Conservation (phyloP, 1,140 invertebrate genomes). For the Drosophila jambulina region DNA sequence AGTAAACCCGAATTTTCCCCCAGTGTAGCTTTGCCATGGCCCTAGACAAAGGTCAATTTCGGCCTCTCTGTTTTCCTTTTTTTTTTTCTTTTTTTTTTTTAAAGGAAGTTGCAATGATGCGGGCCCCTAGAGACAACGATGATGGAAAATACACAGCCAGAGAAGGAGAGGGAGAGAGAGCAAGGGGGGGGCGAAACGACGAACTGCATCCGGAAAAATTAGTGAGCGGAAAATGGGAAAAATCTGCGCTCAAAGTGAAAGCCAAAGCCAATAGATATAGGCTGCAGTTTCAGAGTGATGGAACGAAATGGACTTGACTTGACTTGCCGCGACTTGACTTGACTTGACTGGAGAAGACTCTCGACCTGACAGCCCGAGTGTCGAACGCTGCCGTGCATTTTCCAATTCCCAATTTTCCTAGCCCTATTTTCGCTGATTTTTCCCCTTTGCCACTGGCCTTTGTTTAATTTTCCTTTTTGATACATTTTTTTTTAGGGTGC, state of each 20-base stretch:
- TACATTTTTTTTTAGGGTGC: constrained; percentile 43
- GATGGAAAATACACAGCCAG: constrained; percentile 28
- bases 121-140: constrained; percentile 39
- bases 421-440: constrained; percentile 12
- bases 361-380: constrained; percentile 28
- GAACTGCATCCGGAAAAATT: constrained; percentile 78
- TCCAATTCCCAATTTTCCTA: neutral
- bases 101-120: constrained; percentile 62
- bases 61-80: constrained; percentile 23
- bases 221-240: constrained; percentile 74
- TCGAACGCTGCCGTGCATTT: constrained; percentile 31
- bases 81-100: constrained; percentile 17
- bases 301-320: constrained; percentile 44
- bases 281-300: constrained; percentile 36
- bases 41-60: constrained; percentile 55
- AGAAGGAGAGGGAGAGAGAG: neutral
- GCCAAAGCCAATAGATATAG: constrained; percentile 56
- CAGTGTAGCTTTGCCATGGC: constrained; percentile 18
- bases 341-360: constrained; percentile 20
- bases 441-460: constrained; percentile 1
- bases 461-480: constrained; percentile 6
- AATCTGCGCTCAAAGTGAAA: constrained; percentile 72
- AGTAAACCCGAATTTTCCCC: neutral
- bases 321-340: constrained; percentile 1
- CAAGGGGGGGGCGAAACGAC: constrained; percentile 27